Conservation (phyloP, 2,797 vertebrate species). For the Fundulus diaphanus region DNA sequence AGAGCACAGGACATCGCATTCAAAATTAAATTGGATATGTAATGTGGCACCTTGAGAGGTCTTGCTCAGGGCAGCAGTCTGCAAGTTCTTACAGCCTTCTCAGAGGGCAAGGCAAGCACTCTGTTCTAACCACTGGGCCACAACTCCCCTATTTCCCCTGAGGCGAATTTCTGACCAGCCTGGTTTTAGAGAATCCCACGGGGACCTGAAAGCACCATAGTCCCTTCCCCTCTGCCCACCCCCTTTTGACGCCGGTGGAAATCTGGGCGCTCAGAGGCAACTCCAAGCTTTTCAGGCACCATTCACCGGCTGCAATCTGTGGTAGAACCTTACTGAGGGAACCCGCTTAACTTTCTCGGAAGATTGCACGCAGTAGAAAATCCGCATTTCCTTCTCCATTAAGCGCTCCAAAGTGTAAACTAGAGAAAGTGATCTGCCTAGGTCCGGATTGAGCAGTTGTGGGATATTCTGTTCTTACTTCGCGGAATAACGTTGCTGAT, state of each 20-base stretch:
- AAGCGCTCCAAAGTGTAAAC: not conserved
- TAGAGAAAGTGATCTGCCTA: conserved; percentile 26
- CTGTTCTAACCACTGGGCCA: too few relatives aligned
- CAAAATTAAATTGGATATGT: not conserved
- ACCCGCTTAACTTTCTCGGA: not conserved
- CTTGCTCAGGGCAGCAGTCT: too few relatives aligned
- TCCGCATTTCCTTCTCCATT: not conserved
- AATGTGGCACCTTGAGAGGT: too few relatives aligned
- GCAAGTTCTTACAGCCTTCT: too few relatives aligned
- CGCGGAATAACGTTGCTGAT: conserved; percentile 16
- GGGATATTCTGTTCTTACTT: conserved; percentile 36
- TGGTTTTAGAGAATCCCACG: conserved; percentile 7
- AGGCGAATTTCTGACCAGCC: not conserved
- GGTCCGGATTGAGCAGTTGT: conserved; percentile 34
- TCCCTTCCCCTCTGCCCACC: conserved; percentile 24
- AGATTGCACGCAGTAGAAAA: not conserved
- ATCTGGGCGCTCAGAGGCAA: conserved; percentile 11
- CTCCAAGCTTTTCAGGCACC: conserved; percentile 9
- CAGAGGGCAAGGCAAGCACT: too few relatives aligned
- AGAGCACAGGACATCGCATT: not conserved
- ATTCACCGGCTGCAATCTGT: conserved; percentile 47
- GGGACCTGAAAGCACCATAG: conserved; percentile 40
- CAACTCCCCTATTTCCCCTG: not conserved
- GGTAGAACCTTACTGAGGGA: not conserved
- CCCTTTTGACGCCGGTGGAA: conserved; percentile 35